phyloP scores from a whole-genome alignment of 2,797 vertebrate species.

The Enteromius treurensis region DNA sequence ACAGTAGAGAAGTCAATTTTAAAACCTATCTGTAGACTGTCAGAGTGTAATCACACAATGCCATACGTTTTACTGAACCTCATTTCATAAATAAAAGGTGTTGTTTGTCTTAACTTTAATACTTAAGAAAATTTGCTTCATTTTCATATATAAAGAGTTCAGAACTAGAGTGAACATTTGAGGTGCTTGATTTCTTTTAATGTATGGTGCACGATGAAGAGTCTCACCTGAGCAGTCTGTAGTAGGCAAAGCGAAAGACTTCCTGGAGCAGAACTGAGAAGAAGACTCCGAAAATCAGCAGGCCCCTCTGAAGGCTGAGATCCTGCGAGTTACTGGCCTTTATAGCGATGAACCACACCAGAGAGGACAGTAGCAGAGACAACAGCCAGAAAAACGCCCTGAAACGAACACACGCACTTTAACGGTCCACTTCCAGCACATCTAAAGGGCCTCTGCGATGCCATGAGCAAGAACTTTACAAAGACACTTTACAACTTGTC shows the following conservation, averaged over 20 bases:
- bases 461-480: background rate
- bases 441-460: background rate
- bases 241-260: conserved; percentile 79
- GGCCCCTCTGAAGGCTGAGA: conserved; percentile 67
- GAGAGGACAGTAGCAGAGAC: conserved; percentile 77
- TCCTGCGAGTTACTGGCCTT: conserved; percentile 70
- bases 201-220: background rate
- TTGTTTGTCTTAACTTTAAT: too few relatives aligned
- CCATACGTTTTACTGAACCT: too few relatives aligned
- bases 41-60: too few relatives aligned
- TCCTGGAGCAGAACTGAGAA: conserved; percentile 81
- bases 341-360: conserved; percentile 79
- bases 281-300: conserved; percentile 77
- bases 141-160: background rate
- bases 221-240: conserved; percentile 77
- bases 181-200: background rate
- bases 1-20: too few relatives aligned
- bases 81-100: too few relatives aligned
- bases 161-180: background rate
- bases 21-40: too few relatives aligned
- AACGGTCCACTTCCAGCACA: background rate
- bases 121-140: background rate
- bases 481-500: background rate
- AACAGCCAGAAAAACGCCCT: conserved; percentile 83
- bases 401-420: conserved; percentile 26